Percentiles rank a stretch among this genome's conserved stretches.
Conservation (phyloP, 2,888 invertebrate species). For the Lasioglossum marginatum region DNA sequence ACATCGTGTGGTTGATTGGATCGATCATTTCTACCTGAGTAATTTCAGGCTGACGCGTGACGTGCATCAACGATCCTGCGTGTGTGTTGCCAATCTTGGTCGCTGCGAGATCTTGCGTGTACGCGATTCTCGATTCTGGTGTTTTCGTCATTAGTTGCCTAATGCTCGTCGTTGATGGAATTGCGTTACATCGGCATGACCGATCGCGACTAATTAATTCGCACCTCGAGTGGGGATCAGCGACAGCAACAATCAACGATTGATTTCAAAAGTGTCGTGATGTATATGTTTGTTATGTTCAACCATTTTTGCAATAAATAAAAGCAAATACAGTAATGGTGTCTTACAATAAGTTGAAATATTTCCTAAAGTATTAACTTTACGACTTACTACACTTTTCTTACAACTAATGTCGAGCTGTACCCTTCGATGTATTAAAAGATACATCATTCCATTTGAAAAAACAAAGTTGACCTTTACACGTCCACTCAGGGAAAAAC, state of each 20-base stretch:
- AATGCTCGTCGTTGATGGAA: constrained; percentile 13
- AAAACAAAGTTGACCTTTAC: too few species aligned
- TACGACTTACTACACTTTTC: too few species aligned
- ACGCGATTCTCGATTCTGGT: constrained; percentile 17
- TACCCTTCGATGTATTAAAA: too few species aligned
- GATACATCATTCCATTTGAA: too few species aligned
- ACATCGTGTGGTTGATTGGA: constrained; percentile 66
- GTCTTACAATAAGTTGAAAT: too few species aligned
- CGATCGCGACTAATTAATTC: constrained; percentile 5
- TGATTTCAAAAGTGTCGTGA: too few species aligned
- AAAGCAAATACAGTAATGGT: too few species aligned
- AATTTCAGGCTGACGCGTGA: constrained; percentile 55
- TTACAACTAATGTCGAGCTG: too few species aligned
- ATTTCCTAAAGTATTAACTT: too few species aligned
- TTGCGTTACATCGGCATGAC: background rate
- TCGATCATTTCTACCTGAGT: constrained; percentile 61
- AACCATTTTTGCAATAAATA: too few species aligned
- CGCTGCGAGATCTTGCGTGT: background rate
- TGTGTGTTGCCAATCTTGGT: constrained; percentile 14
- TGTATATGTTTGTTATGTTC: too few species aligned
- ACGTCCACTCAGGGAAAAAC: too few species aligned
- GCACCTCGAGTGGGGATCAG: background rate
- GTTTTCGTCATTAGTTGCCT: constrained; percentile 20
- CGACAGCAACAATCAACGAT: background rate
- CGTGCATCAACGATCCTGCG: constrained; percentile 33